A percentile compares a stretch with the other conserved stretches of the same genome.
Evolutionary conservation across 2,888 invertebrate species (phyloP).

Genomic region (Andrena chrysosceles): DNA sequence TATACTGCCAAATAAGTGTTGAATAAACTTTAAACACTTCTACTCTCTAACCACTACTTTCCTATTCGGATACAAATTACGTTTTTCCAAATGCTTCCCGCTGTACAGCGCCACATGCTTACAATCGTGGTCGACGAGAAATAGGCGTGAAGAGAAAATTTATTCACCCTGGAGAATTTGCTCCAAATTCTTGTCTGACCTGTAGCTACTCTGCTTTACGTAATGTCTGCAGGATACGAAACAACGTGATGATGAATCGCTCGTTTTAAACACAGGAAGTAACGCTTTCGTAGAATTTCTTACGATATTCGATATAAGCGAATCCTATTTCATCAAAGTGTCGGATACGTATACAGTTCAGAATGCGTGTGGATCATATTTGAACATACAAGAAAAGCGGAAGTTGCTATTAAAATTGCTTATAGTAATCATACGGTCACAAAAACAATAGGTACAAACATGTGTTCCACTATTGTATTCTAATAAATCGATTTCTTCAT

Average conservation of each 20-base stretch:
- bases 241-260: conserved; percentile 24
- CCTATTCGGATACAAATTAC: neutral
- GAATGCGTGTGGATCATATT: too few relatives aligned
- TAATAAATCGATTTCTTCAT: too few relatives aligned
- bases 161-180: conserved; percentile 15
- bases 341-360: too few relatives aligned
- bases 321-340: neutral
- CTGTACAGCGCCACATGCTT: neutral
- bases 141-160: conserved; percentile 8
- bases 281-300: conserved; percentile 25
- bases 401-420: neutral
- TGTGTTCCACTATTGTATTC: neutral
- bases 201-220: conserved; percentile 17
- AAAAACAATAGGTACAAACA: too few relatives aligned
- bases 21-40: neutral
- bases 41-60: neutral
- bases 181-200: conserved; percentile 40
- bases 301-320: conserved; percentile 2
- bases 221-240: conserved; percentile 17
- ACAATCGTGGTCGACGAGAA: neutral
- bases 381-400: neutral
- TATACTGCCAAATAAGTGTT: too few relatives aligned
- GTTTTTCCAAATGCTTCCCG: neutral
- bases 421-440: too few relatives aligned
- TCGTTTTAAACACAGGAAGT: conserved; percentile 21